phyloP scores from a whole-genome alignment of 2,888 invertebrate genomes.

The Epistrophe grossulariae region DNA sequence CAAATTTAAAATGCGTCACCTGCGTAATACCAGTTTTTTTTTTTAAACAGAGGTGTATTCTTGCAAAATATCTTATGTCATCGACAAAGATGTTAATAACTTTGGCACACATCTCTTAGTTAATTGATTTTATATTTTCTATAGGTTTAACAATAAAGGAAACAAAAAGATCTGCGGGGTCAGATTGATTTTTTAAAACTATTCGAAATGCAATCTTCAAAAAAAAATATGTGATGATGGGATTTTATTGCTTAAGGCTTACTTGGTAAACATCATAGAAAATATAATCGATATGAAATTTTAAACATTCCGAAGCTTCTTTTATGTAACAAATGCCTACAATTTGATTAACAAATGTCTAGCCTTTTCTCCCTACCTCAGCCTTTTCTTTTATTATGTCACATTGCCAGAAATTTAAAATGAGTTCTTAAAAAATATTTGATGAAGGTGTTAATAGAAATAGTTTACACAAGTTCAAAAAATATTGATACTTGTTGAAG shows the following conservation, averaged over 20 bases:
- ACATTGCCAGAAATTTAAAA: no score
- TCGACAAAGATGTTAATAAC: neutral
- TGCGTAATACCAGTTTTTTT: constrained; percentile 12
- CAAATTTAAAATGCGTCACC: constrained; percentile 6
- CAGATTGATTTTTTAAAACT: neutral
- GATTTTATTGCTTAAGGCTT: no score
- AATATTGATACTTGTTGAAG: no score
- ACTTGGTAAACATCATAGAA: neutral
- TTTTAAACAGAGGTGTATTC: neutral
- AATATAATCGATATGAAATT: neutral
- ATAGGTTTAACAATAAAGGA: neutral
- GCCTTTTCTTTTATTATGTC: no score
- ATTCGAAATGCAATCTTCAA: neutral
- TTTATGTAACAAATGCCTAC: no score
- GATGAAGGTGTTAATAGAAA: no score
- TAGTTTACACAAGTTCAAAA: no score
- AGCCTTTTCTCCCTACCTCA: no score
- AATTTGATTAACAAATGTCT: no score
- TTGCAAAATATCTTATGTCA: constrained; percentile 11
- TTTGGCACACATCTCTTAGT: neutral
- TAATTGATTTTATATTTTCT: neutral
- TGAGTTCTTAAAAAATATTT: no score
- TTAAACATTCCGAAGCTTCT: neutral
- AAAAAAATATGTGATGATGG: no score
- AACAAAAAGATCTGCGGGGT: neutral